Conservation (phyloP, 2,888 invertebrate genomes). For the Notocelia uddmanniana region DNA sequence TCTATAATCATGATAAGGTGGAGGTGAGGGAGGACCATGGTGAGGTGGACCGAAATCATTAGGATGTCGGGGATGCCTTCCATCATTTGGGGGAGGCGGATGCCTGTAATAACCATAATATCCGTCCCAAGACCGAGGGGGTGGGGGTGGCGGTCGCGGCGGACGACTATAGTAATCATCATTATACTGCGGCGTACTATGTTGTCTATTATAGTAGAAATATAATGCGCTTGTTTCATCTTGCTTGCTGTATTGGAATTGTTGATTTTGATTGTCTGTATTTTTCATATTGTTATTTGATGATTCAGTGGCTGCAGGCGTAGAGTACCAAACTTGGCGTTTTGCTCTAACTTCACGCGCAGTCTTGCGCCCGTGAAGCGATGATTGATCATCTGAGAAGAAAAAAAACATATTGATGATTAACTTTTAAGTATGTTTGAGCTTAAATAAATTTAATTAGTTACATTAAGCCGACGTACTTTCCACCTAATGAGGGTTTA, state of each 20-base stretch:
- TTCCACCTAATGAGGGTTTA: not conserved
- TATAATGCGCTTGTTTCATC: conserved; percentile 1
- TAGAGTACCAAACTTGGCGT: conserved; percentile 18
- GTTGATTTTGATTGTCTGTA: conserved; percentile 24
- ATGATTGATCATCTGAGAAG: conserved; percentile 49
- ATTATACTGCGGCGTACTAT: conserved; percentile 33
- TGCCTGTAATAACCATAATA: conserved; percentile 29
- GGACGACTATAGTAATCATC: conserved; percentile 26
- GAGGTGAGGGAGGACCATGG: conserved; percentile 43
- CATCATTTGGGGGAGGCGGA: conserved; percentile 45
- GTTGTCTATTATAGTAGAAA: conserved; percentile 2
- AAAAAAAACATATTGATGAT: not conserved
- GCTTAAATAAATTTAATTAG: too few species aligned
- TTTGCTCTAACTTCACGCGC: conserved; percentile 21
- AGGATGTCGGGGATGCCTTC: conserved; percentile 37
- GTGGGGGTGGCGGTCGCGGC: conserved; percentile 44
- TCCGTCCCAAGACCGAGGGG: conserved; percentile 17
- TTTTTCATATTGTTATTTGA: conserved; percentile 10
- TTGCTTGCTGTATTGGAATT: conserved; percentile 41
- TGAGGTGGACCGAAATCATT: conserved; percentile 36
- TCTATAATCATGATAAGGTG: conserved; percentile 15
- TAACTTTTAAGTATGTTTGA: too few species aligned
- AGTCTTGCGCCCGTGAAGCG: conserved; percentile 43
- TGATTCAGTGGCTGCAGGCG: conserved; percentile 8
- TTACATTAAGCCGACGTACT: too few species aligned